A percentile compares a stretch with the other conserved stretches of the same genome.
Conservation (phyloP, 92 coral and sea anemone genomes). For the Isaurus tuberculatus region DNA sequence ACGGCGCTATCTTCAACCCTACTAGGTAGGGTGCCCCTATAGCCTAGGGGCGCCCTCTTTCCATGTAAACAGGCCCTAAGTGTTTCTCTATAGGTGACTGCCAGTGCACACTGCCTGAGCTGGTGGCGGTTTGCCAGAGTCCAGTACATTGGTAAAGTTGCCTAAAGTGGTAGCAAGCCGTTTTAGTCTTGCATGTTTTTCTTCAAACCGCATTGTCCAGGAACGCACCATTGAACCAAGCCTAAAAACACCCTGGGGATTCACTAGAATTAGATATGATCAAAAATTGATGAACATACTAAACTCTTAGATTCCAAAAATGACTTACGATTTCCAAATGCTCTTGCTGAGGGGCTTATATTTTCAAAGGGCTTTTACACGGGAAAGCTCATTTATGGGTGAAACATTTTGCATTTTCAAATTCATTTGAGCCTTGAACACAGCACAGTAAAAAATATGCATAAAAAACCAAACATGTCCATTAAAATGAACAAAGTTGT, state of each 20-base stretch:
- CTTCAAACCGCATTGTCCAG: slow-evolving; percentile 73
- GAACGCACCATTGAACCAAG: slow-evolving; percentile 73
- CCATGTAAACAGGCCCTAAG: too few species aligned
- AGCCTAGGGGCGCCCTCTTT: too few species aligned
- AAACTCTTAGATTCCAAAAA: neutral
- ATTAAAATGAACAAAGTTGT: neutral
- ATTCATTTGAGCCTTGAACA: too few species aligned
- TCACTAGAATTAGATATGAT: neutral
- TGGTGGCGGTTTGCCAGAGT: slow-evolving; percentile 60
- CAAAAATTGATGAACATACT: neutral
- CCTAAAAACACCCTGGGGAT: slow-evolving; percentile 22
- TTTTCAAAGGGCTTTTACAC: too few species aligned
- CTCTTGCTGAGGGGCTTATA: too few species aligned
- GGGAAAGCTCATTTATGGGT: too few species aligned
- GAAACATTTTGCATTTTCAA: too few species aligned
- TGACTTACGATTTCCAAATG: too few species aligned
- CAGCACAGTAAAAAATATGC: neutral
- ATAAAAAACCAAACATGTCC: neutral
- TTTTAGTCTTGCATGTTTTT: slow-evolving; percentile 62
- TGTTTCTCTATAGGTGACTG: slow-evolving; percentile 57
- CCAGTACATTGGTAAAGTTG: slow-evolving; percentile 57
- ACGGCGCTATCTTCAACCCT: too few species aligned
- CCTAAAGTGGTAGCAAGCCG: slow-evolving; percentile 60
- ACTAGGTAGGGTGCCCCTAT: too few species aligned
- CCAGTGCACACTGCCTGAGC: slow-evolving; percentile 52